phyloP scores from a whole-genome alignment of 2,113 vertebrate species.

The Phaetusa simplex region DNA sequence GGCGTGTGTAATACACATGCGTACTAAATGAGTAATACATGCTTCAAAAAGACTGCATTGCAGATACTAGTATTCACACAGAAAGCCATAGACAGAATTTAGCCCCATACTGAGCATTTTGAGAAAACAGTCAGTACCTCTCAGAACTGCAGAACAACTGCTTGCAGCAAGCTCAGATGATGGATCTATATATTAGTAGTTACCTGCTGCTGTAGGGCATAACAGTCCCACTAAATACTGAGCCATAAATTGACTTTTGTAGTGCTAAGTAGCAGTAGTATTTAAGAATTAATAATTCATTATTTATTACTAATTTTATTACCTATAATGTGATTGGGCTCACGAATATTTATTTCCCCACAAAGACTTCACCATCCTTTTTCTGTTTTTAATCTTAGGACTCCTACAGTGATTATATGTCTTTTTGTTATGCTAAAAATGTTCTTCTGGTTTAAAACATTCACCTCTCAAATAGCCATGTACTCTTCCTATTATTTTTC shows the following conservation, averaged over 20 bases:
- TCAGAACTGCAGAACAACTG: not conserved
- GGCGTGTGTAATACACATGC: not conserved
- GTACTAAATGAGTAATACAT: not conserved
- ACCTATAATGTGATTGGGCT: not conserved
- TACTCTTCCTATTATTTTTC: not conserved
- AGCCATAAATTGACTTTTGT: conserved; percentile 28
- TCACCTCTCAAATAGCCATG: not conserved
- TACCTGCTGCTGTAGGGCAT: conserved; percentile 25
- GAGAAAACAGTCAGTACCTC: not conserved
- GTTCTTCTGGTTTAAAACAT: not conserved
- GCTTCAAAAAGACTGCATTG: conserved; percentile 26
- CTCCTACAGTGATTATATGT: not conserved
- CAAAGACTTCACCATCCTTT: not conserved
- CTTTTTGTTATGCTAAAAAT: not conserved
- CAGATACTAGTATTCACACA: not conserved
- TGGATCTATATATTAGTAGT: not conserved
- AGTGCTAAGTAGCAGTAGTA: not conserved
- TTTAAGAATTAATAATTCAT: conserved; percentile 53
- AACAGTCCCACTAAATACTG: not conserved
- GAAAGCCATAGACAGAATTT: not conserved
- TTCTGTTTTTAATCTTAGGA: not conserved
- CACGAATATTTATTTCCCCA: conserved; percentile 5
- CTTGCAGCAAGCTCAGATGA: conserved; percentile 1
- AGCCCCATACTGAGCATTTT: not conserved
- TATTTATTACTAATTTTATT: conserved; percentile 52